Evolutionary conservation across 2,113 vertebrate species (phyloP).

Genomic region (Gulo gulo): DNA sequence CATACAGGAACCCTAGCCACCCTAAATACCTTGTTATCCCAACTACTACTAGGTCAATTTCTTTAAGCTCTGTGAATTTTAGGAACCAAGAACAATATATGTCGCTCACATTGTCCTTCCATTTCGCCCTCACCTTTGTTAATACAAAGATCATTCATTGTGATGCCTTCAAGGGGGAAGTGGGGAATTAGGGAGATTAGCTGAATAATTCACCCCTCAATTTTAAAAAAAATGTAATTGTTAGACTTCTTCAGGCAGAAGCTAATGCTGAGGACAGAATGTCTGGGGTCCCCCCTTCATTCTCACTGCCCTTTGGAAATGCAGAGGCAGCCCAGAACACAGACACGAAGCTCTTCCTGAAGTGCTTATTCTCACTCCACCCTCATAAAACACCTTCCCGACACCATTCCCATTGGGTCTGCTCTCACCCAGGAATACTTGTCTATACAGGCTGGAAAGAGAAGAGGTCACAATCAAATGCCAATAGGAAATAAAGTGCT

Average conservation of each 20-base stretch:
- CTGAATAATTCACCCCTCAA: neutral
- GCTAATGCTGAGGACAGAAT: neutral
- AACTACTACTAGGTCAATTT: neutral
- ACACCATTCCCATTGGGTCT: neutral
- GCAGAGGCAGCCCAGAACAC: neutral
- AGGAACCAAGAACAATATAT: neutral
- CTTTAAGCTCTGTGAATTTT: constrained; percentile 25
- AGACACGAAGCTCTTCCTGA: neutral
- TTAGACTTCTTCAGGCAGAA: neutral
- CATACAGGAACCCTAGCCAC: neutral
- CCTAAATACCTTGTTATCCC: neutral
- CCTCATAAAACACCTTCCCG: neutral
- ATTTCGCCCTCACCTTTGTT: neutral
- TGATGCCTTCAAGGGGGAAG: neutral
- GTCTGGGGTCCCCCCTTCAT: neutral
- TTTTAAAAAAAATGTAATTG: neutral
- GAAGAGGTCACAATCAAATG: neutral
- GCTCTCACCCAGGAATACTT: neutral
- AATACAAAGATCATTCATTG: neutral
- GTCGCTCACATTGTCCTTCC: neutral
- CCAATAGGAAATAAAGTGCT: neutral
- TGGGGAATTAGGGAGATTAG: neutral
- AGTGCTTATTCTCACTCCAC: neutral
- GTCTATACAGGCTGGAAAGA: neutral
- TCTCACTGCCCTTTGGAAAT: neutral